Conservation (phyloP, 2,888 invertebrate genomes). For the Heliconius hortense region DNA sequence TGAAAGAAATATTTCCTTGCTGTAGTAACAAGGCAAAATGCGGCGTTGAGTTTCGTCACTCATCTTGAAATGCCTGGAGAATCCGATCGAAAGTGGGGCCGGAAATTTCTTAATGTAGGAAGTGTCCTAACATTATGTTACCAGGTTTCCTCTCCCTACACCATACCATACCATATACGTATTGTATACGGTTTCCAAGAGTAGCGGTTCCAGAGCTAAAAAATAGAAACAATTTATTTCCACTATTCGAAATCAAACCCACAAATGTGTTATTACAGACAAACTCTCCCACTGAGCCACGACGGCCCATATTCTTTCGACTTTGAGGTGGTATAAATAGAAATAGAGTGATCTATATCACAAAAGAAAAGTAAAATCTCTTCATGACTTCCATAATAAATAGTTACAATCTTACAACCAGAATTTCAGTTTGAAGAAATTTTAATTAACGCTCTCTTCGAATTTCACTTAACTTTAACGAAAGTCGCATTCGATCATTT, state of each 20-base stretch:
- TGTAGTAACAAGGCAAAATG: too few relatives aligned
- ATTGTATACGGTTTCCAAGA: too few relatives aligned
- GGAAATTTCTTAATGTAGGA: too few relatives aligned
- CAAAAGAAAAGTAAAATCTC: background rate
- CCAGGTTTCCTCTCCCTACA: too few relatives aligned
- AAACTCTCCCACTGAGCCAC: background rate
- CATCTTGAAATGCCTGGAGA: too few relatives aligned
- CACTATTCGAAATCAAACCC: too few relatives aligned
- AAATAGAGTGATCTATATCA: background rate
- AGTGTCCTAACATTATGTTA: too few relatives aligned
- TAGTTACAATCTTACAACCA: background rate
- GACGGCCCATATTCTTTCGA: background rate
- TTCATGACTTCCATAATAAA: background rate
- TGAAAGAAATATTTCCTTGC: too few relatives aligned
- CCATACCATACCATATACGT: too few relatives aligned
- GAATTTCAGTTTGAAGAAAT: background rate
- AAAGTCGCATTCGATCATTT: slow-evolving; percentile 6
- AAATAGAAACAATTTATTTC: background rate
- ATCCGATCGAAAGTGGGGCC: too few relatives aligned
- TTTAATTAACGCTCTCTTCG: slow-evolving; percentile 24
- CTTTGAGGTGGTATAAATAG: background rate
- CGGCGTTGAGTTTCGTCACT: too few relatives aligned
- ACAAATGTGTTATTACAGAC: too few relatives aligned
- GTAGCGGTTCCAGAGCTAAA: background rate
- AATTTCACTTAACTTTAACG: slow-evolving; percentile 10